Conservation (phyloP, 2,888 invertebrate genomes). For the Agyllia agylla region DNA sequence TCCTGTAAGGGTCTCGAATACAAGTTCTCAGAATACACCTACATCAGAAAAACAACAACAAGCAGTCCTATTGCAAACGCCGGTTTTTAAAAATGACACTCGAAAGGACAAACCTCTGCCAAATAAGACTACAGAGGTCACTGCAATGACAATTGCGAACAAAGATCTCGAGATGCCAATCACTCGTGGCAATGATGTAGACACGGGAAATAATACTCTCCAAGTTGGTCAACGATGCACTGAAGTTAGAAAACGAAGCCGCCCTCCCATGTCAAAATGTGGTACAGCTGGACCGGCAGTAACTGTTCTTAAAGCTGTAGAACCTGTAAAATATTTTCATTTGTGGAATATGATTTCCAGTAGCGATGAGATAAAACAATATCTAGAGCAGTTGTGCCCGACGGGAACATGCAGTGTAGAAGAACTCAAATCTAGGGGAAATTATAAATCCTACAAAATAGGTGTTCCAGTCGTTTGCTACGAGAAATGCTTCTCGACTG, state of each 20-base stretch:
- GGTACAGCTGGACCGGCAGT: conserved; percentile 4
- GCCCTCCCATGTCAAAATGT: background rate
- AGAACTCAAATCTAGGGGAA: conserved; percentile 61
- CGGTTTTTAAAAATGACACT: background rate
- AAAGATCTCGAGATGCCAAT: background rate
- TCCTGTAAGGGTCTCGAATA: background rate
- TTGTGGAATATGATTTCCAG: conserved; percentile 77
- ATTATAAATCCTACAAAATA: conserved; percentile 72
- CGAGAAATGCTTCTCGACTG: conserved; percentile 44
- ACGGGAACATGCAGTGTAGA: conserved; percentile 53
- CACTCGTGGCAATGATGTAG: background rate
- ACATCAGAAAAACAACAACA: background rate
- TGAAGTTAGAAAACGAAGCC: background rate
- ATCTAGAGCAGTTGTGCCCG: conserved; percentile 51
- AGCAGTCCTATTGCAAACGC: background rate
- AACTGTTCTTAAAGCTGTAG: conserved; percentile 57
- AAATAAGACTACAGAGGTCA: background rate
- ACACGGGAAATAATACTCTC: background rate
- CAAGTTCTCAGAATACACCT: background rate
- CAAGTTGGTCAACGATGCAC: background rate
- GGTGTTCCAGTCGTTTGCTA: conserved; percentile 41
- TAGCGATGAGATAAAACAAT: conserved; percentile 34
- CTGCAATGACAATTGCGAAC: background rate
- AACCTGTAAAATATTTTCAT: conserved; percentile 59
- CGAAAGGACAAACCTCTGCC: background rate